A percentile compares a stretch with the other conserved stretches of the same genome.
Conservation (phyloP, 2,797 vertebrate genomes). For the Halcyon chelicuti region DNA sequence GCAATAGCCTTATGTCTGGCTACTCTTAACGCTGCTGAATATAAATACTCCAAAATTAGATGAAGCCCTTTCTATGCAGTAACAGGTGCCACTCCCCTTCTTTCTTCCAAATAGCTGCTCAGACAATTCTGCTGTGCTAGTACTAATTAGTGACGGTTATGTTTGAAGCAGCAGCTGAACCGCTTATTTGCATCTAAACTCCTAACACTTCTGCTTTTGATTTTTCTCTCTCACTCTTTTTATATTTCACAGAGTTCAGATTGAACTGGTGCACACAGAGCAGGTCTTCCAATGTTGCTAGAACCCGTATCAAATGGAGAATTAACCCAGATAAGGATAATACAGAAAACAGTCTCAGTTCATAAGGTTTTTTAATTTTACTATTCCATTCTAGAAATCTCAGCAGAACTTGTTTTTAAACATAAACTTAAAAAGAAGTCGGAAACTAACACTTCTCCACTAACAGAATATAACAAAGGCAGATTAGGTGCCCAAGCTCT, state of each 20-base stretch:
- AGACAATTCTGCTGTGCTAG: background rate
- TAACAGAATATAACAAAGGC: background rate
- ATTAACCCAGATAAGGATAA: background rate
- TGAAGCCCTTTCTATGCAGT: background rate
- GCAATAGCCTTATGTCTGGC: background rate
- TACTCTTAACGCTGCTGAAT: background rate
- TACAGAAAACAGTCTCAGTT: background rate
- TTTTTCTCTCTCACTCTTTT: background rate
- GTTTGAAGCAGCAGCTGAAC: slow-evolving; percentile 37
- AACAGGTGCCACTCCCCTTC: slow-evolving; percentile 32
- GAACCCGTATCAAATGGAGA: background rate
- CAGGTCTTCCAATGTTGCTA: background rate
- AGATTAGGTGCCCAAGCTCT: slow-evolving; percentile 5
- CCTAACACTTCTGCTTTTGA: background rate
- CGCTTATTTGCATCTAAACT: slow-evolving; percentile 6
- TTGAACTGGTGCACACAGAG: background rate
- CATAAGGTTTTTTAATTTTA: background rate
- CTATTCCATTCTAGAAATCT: background rate
- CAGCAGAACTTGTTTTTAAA: background rate
- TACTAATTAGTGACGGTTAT: background rate
- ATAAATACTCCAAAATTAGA: slow-evolving; percentile 20
- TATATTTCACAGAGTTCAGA: background rate
- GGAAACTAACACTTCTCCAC: background rate
- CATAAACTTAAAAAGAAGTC: background rate
- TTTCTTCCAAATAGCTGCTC: slow-evolving; percentile 3